A percentile compares a stretch with the other conserved stretches of the same genome.
Evolutionary conservation across 2,797 vertebrate species (phyloP).

Genomic region (Pteronotus mesoamericanus): DNA sequence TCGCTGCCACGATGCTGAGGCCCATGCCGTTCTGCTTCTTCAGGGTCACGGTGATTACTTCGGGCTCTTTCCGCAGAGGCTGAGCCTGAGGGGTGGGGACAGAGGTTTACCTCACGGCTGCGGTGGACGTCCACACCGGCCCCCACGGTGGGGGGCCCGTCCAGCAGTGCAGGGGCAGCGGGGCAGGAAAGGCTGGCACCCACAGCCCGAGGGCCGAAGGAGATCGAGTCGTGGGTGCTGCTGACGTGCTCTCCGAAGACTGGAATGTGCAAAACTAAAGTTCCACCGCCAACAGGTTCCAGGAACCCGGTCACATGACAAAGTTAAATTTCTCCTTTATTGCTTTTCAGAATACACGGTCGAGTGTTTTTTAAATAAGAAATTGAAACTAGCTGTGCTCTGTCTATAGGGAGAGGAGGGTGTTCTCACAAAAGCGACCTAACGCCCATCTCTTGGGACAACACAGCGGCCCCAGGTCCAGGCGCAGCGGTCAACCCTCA

Average conservation of each 20-base stretch:
- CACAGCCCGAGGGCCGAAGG: too few species aligned
- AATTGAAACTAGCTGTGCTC: not conserved
- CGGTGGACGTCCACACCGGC: too few species aligned
- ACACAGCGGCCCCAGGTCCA: not conserved
- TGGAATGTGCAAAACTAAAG: not conserved
- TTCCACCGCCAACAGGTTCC: not conserved
- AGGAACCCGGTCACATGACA: not conserved
- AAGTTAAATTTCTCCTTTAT: not conserved
- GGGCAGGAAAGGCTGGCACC: too few species aligned
- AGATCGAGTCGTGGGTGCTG: not conserved
- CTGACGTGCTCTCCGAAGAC: not conserved
- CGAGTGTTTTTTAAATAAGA: not conserved
- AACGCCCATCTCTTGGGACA: not conserved
- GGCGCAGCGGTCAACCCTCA: accelerated
- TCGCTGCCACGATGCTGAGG: constrained; percentile 98
- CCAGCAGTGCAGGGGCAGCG: too few species aligned
- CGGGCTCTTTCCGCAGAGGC: constrained; percentile 96
- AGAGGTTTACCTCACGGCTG: not conserved
- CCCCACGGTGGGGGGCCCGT: too few species aligned
- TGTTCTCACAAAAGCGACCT: not conserved
- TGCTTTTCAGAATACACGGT: not conserved
- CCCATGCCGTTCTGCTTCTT: constrained; percentile 99
- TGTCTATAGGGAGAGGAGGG: not conserved
- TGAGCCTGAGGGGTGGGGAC: constrained; percentile 79
- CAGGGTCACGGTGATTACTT: constrained; percentile 97